These are phyloP conservation scores for Noctua comes DNA, from an alignment of 2,888 invertebrate species.

Conservation along the genomic window DNA sequence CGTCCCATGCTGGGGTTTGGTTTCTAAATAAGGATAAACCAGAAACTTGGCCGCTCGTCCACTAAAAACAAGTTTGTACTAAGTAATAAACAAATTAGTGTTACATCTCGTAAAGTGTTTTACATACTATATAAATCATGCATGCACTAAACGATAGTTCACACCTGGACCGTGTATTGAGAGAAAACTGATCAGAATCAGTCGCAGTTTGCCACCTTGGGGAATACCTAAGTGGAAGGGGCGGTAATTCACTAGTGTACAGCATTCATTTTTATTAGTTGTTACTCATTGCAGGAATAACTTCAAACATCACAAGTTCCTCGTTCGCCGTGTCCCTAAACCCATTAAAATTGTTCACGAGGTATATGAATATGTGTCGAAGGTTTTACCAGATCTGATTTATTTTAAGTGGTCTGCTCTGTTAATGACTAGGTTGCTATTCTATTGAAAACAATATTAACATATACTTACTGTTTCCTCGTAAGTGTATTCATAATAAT, in stretches of 20 bases:
- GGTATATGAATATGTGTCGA: not conserved
- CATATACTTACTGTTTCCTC: slow-evolving; percentile 78
- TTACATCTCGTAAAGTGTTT: not conserved
- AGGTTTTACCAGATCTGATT: not conserved
- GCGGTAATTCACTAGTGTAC: not conserved
- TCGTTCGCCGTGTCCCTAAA: not conserved
- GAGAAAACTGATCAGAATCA: not conserved
- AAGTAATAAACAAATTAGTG: not conserved
- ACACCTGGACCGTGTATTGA: not conserved
- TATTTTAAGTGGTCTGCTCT: too few relatives aligned
- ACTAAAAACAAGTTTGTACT: slow-evolving; percentile 31
- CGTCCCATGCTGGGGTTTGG: slow-evolving; percentile 88
- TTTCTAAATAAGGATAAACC: slow-evolving; percentile 90
- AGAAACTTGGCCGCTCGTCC: slow-evolving; percentile 66
- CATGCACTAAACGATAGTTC: not conserved
- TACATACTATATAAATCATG: not conserved
- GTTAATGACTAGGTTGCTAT: not conserved
- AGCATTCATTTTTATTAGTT: not conserved
- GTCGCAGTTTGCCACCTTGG: not conserved
- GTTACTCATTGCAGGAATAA: not conserved
- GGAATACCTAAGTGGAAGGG: not conserved
- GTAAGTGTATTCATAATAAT: slow-evolving; percentile 92
- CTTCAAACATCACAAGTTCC: not conserved
- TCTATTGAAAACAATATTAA: not conserved
- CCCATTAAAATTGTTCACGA: not conserved